Conservation (phyloP, 2,113 vertebrate species). For the Laticauda laticaudata region DNA sequence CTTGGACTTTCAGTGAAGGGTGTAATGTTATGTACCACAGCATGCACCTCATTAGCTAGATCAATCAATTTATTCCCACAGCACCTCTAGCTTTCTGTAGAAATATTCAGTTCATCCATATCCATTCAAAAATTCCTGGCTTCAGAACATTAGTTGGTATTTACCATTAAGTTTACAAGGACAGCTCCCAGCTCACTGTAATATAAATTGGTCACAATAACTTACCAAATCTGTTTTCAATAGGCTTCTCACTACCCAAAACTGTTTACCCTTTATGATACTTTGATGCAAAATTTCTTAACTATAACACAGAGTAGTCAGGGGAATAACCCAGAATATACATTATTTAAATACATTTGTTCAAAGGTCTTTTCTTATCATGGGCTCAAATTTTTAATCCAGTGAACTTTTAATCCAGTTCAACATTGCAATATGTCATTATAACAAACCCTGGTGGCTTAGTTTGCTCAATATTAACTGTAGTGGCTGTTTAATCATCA, state of each 20-base stretch:
- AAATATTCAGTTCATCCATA: background rate
- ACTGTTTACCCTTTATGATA: background rate
- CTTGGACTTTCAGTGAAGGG: background rate
- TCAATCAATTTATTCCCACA: background rate
- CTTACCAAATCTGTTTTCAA: background rate
- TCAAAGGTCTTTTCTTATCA: background rate
- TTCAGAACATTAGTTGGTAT: background rate
- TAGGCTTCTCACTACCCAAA: background rate
- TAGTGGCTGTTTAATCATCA: background rate
- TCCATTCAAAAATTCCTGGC: background rate
- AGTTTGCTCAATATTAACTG: background rate
- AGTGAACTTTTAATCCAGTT: background rate
- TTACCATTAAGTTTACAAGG: background rate
- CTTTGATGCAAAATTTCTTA: background rate
- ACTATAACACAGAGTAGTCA: background rate
- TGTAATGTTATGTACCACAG: background rate
- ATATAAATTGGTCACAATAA: background rate
- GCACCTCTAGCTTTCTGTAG: background rate
- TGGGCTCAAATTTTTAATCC: background rate
- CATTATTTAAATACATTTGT: background rate
- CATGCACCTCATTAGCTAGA: background rate
- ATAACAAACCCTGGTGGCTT: background rate
- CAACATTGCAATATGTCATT: background rate
- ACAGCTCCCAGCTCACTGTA: background rate
- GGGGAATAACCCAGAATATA: background rate